Evolutionary conservation across 2,888 invertebrate species (phyloP), one percentile per base, ranked within the genome.

Genomic region (Troglohyphantes excavatus): DNA sequence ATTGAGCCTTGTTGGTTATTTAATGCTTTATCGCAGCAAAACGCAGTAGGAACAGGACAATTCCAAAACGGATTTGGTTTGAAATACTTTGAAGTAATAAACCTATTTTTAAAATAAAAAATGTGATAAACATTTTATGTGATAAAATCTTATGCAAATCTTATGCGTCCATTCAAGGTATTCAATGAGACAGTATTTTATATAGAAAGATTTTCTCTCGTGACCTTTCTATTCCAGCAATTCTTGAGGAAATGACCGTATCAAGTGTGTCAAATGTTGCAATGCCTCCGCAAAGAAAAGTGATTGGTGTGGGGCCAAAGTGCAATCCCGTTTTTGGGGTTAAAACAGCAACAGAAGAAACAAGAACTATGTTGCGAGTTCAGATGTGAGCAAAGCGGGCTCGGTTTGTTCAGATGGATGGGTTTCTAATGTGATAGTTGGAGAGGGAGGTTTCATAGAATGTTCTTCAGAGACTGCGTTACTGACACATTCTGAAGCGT

Each of bases 391-490:
- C 19, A 67, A 46, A 43, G 72, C 43, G 26, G 76, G 85, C 43
- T 68, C 76, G 21, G 59, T 33, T 26, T 33, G 76, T 33, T 78
- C 70, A 87, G 86, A 87, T 87, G 70, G 79, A 87, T 87, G 79
- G 27, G 65, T 72, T 87, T 87, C 70, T 87, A 87, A 87, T 87
- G 78, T 83, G 78, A 76, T 70, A 75, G 33, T 76, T 76, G 21
- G 26, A 9, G 61, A 65, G 33, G 9, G 33, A 33, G 33, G 33
- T 33, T 33, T 26, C 63, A 13, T 53, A 46, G 73, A n/a, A n/a
- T n/a, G n/a, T n/a, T n/a, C n/a, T n/a, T n/a, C n/a, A n/a, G n/a
- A n/a, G n/a, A n/a, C n/a, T n/a, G n/a, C 63, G 59, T n/a, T 6
- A 43, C 68, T 29, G 53, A 61, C 46, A 11, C 29, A 59, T 27